Evolutionary conservation across 2,797 vertebrate genomes (phyloP).

Genomic region (Phataginus tetradactyla): DNA sequence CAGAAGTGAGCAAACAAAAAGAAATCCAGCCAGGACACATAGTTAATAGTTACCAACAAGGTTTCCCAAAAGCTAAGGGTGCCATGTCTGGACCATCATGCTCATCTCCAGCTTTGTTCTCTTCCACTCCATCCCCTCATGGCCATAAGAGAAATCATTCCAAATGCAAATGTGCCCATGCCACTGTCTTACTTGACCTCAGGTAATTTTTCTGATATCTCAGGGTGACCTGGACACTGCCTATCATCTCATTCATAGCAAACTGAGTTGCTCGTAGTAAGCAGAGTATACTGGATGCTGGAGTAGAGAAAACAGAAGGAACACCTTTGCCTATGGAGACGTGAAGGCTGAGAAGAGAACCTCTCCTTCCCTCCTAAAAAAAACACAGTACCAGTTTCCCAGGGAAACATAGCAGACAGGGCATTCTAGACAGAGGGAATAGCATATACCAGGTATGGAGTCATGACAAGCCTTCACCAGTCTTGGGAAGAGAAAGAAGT

Average conservation of each 20-base stretch:
- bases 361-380: background rate
- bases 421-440: background rate
- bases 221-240: background rate
- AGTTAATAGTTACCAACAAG: background rate
- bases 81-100: background rate
- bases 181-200: background rate
- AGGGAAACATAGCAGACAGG: background rate
- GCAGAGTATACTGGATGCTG: background rate
- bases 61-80: background rate
- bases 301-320: background rate
- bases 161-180: background rate
- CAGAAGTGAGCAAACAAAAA: background rate
- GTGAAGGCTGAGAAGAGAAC: background rate
- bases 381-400: background rate
- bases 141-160: background rate
- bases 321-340: background rate
- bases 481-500: background rate
- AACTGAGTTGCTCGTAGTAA: background rate
- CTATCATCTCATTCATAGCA: background rate
- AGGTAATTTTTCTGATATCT: background rate
- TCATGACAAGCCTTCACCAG: background rate
- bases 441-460: background rate
- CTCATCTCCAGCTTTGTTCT: background rate
- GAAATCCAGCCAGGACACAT: accelerated
- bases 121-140: background rate